These are phyloP conservation scores for Pachypsylla venusta DNA, from an alignment of 1,140 invertebrate species.

Conservation along the genomic window DNA sequence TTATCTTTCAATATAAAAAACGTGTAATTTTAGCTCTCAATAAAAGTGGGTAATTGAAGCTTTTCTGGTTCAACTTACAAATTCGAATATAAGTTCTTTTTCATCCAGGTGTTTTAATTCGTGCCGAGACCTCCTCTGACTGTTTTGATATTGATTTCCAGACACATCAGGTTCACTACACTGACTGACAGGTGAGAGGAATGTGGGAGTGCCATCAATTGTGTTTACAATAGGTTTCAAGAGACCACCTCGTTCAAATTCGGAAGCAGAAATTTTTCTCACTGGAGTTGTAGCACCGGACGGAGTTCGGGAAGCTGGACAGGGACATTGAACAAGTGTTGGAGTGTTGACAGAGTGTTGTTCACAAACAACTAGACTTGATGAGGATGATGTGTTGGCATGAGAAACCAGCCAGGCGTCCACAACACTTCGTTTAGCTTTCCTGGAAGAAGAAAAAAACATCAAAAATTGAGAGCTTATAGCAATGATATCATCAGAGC, in stretches of 20 bases:
- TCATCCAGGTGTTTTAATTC: constrained; percentile 80
- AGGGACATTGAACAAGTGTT: constrained; percentile 20
- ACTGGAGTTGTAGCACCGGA: constrained; percentile 70
- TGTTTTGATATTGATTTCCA: constrained; percentile 17
- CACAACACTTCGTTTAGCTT: constrained; percentile 77
- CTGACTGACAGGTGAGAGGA: constrained; percentile 43
- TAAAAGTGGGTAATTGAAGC: no score
- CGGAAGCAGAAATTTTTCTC: constrained; percentile 87
- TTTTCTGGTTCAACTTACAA: no score
- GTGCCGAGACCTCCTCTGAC: constrained; percentile 53
- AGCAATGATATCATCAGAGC: no score
- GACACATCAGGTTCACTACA: constrained; percentile 17
- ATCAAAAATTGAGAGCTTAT: no score
- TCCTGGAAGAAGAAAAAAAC: constrained; percentile 42
- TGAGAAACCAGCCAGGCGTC: constrained; percentile 82
- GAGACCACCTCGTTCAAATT: constrained; percentile 81
- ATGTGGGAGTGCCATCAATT: constrained; percentile 79
- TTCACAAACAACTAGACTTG: neutral
- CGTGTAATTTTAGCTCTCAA: no score
- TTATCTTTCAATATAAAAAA: no score
- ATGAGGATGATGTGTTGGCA: constrained; percentile 41
- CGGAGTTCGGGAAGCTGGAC: constrained; percentile 36
- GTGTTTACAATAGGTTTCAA: constrained; percentile 82
- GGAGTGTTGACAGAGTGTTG: neutral
- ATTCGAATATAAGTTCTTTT: constrained; percentile 86